Evolutionary conservation across 2,113 vertebrate species (phyloP).

Genomic region (Acanthisitta chloris): DNA sequence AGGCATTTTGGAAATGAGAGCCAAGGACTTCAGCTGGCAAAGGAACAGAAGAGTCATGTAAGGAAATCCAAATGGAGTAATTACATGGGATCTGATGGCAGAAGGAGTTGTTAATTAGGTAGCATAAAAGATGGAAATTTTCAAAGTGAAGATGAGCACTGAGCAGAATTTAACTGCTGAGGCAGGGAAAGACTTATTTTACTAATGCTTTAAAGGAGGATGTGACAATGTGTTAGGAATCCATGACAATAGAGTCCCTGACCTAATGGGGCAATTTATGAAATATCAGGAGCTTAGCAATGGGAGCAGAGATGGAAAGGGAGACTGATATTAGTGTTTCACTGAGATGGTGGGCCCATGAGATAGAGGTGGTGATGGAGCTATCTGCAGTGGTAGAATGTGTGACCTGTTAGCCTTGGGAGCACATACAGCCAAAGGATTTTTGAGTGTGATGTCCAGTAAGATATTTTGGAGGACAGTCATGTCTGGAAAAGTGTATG

Average conservation of each 20-base stretch:
- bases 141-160: neutral
- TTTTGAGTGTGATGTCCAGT: neutral
- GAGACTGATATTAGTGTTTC: neutral
- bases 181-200: neutral
- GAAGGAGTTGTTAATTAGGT: slow-evolving; percentile 17
- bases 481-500: neutral
- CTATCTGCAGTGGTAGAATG: neutral
- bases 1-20: slow-evolving; percentile 7
- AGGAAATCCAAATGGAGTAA: slow-evolving; percentile 28
- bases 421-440: neutral
- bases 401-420: neutral
- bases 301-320: neutral
- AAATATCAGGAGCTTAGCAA: neutral
- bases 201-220: neutral
- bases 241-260: neutral
- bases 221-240: neutral
- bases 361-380: neutral
- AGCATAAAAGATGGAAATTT: neutral
- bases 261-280: neutral
- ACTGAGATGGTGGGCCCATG: neutral
- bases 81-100: slow-evolving; percentile 41
- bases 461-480: neutral
- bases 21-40: slow-evolving; percentile 19
- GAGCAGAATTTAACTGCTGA: neutral
- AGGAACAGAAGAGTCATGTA: neutral